Percentiles rank a stretch among this genome's conserved stretches.
Evolutionary conservation across 2,888 invertebrate species (phyloP).

Genomic region (Harpalus rubripes): DNA sequence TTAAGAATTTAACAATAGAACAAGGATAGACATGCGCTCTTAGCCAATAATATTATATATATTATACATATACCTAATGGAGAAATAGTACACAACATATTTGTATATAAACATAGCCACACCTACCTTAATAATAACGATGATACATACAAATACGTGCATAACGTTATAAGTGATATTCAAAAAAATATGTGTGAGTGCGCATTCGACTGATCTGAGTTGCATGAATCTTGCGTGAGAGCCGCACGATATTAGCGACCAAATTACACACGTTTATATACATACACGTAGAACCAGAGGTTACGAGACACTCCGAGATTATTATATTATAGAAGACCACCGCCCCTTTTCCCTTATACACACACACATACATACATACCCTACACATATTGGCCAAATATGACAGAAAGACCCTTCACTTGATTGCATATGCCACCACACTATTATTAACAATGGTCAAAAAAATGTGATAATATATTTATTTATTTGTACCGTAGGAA

Average conservation of each 20-base stretch:
- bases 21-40: slow-evolving; percentile 75
- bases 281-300: slow-evolving; percentile 64
- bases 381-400: slow-evolving; percentile 7
- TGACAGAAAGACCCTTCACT: background rate
- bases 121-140: slow-evolving; percentile 66
- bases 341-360: slow-evolving; percentile 11
- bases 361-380: slow-evolving; percentile 30
- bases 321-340: slow-evolving; percentile 48
- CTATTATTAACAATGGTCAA: too few relatives aligned
- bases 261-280: slow-evolving; percentile 67
- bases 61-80: slow-evolving; percentile 65
- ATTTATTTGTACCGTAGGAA: too few relatives aligned
- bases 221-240: slow-evolving; percentile 61
- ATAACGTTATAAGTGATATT: slow-evolving; percentile 67
- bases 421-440: background rate
- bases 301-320: slow-evolving; percentile 57
- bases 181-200: slow-evolving; percentile 64
- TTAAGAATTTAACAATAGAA: slow-evolving; percentile 74
- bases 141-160: slow-evolving; percentile 63
- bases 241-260: slow-evolving; percentile 66
- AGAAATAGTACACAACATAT: slow-evolving; percentile 67
- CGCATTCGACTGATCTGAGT: slow-evolving; percentile 56
- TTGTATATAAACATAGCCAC: slow-evolving; percentile 67
- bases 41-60: slow-evolving; percentile 71
- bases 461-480: too few relatives aligned